Percentiles rank a stretch among this genome's conserved stretches.
phyloP scores from a whole-genome alignment of 2,113 vertebrate species.

The Empidonax traillii region DNA sequence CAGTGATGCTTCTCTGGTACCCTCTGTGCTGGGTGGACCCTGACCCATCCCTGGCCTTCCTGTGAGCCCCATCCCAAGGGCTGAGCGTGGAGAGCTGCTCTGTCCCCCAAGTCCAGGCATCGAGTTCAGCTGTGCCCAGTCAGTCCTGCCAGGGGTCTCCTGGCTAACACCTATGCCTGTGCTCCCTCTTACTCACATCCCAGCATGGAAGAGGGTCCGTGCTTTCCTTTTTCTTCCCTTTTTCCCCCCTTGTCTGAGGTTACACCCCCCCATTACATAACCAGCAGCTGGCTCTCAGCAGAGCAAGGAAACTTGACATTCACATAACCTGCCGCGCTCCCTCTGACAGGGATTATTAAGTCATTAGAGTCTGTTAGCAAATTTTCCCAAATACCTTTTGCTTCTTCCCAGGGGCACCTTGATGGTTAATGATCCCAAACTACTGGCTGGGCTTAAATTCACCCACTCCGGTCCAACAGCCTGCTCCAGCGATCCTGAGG shows the following conservation, averaged over 20 bases:
- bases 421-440: slow-evolving; percentile 61
- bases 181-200: background rate
- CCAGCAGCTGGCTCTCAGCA: slow-evolving; percentile 28
- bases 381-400: slow-evolving; percentile 60
- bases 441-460: background rate
- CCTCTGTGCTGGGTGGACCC: background rate
- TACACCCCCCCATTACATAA: slow-evolving; percentile 31
- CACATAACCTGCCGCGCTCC: slow-evolving; percentile 38
- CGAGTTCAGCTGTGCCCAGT: background rate
- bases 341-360: slow-evolving; percentile 52
- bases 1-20: fast-evolving
- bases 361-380: slow-evolving; percentile 60
- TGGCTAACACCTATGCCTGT: background rate
- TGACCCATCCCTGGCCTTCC: background rate
- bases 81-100: background rate
- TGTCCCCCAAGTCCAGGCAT: background rate
- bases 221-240: background rate
- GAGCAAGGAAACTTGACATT: slow-evolving; percentile 56
- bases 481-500: background rate
- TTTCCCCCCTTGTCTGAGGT: background rate
- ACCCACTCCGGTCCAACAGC: background rate
- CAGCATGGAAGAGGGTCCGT: fast-evolving
- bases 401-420: slow-evolving; percentile 60
- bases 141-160: background rate
- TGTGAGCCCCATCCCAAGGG: background rate